phyloP scores from a whole-genome alignment of 2,888 invertebrate species.

The Pachydiplax longipennis region DNA sequence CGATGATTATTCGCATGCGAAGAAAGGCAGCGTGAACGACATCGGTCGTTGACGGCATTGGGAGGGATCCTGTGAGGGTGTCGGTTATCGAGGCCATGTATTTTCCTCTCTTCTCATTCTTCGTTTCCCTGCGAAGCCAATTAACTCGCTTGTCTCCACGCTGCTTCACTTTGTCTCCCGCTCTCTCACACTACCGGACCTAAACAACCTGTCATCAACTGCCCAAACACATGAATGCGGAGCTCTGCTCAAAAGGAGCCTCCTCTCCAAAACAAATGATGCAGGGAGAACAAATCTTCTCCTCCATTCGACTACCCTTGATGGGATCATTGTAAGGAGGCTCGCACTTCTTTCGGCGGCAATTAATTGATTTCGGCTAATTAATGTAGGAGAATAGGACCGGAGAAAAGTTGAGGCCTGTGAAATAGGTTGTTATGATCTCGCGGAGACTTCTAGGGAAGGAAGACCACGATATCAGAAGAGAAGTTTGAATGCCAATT shows the following conservation, averaged over 20 bases:
- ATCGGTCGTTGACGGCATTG: background rate
- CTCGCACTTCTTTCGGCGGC: background rate
- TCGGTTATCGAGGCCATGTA: too few species aligned
- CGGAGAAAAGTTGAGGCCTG: background rate
- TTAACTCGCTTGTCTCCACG: background rate
- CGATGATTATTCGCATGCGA: background rate
- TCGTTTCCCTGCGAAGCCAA: background rate
- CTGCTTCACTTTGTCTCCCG: background rate
- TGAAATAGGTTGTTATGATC: background rate
- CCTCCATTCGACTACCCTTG: background rate
- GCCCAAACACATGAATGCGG: background rate
- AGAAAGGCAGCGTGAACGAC: background rate
- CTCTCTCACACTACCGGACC: background rate
- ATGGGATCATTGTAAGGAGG: background rate
- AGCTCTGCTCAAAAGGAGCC: background rate
- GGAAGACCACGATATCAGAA: background rate
- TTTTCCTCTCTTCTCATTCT: background rate
- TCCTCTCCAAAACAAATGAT: background rate
- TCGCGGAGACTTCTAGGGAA: background rate
- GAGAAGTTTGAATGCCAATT: background rate
- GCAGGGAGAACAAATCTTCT: background rate
- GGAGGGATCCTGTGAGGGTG: background rate
- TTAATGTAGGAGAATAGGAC: background rate
- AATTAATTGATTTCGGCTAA: background rate
- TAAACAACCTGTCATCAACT: slow-evolving; percentile 1